Evolutionary conservation across 2,113 vertebrate genomes (phyloP).

Genomic region (Oryzias melastigma): DNA sequence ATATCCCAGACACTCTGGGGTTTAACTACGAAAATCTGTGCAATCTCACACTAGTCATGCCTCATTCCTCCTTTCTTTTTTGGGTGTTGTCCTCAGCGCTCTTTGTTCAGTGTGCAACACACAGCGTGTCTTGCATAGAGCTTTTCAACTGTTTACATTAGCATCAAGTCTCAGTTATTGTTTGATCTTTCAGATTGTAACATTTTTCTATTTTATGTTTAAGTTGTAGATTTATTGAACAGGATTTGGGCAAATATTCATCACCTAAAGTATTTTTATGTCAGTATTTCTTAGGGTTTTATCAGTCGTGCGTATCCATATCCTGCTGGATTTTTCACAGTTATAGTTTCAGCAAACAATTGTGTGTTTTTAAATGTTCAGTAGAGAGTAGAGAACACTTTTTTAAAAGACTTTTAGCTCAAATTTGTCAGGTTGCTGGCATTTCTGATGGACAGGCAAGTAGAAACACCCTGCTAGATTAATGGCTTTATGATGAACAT

Average conservation of each 20-base stretch:
- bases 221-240: too few species aligned
- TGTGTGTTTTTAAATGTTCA: conserved; percentile 8
- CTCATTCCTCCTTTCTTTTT: background rate
- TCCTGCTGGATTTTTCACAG: background rate
- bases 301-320: background rate
- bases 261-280: too few species aligned
- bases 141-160: too few species aligned
- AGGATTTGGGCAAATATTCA: too few species aligned
- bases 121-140: too few species aligned
- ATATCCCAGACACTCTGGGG: background rate
- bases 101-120: background rate
- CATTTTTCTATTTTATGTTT: too few species aligned
- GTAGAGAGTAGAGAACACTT: background rate
- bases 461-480: conserved; percentile 76
- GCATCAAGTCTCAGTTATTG: too few species aligned
- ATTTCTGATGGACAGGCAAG: conserved; percentile 66
- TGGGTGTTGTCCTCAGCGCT: background rate
- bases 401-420: conserved; percentile 22
- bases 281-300: background rate
- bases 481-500: conserved; percentile 83
- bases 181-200: too few species aligned
- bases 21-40: background rate
- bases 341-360: background rate
- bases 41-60: background rate
- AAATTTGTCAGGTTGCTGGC: conserved; percentile 52